Evolutionary conservation across 2,797 vertebrate genomes (phyloP), one percentile per base, ranked within the genome.

Genomic region (Enteromius viviparus): DNA sequence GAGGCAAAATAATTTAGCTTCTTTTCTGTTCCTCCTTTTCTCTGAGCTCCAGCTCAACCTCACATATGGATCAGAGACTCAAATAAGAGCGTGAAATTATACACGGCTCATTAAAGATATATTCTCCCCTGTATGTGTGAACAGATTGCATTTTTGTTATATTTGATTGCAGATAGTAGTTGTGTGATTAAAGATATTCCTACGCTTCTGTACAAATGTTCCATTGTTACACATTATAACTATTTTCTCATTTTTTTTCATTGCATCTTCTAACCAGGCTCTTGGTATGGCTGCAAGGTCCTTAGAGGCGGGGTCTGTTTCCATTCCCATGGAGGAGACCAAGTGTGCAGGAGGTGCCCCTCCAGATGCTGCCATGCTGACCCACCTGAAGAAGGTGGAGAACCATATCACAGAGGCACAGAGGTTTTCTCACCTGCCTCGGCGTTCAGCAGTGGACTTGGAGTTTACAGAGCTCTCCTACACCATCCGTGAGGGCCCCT

Each of bases 351-450:
- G 88, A 1, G 93, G 92, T 29, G 89, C 95, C 0, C 95, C 93
- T 8, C 93, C 92, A 40, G 98, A 99, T 53, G 95, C 96, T 0
- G 93, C 97, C 0, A 92, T 99, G 87, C 94, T 99, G 92, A 96
- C 94, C 87, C 98, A 98, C 92, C 91, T 99, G 91, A 99, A 99
- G 94, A 99, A 99, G 89, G 98, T 99, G 90, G 98, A 99, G 92
- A 99, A 99, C 92, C 97, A 98, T 90, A 99, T 99, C 91, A 99
- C 97, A 0, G 98, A 99, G 76, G 98, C 97, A 0, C 97, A 99
- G 92, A 95, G 97, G 84, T 99, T 99, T 91, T 97, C 96, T 71
- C 98, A 99, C 89, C 96, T 99, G 60, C 98, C 98, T 6, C 97
- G 96, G 21, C 97, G 98, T 89, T 98, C 98, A 0, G 92, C 98